These are phyloP conservation scores for Cheilosia vulpina DNA, from an alignment of 2,888 invertebrate genomes.

Conservation along the genomic window DNA sequence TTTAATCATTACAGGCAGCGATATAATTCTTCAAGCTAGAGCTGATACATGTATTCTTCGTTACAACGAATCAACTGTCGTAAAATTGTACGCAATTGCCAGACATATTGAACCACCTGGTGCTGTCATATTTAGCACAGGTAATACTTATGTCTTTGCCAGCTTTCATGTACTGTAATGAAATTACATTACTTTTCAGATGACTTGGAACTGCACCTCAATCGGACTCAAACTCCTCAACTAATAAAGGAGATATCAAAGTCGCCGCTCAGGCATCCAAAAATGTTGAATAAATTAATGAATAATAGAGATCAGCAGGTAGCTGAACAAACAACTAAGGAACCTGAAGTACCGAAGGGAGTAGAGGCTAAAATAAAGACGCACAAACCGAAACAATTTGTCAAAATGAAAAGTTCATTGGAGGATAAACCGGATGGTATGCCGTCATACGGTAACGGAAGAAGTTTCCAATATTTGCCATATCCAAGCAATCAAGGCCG, in stretches of 20 bases:
- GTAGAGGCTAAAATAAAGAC: slow-evolving; percentile 10
- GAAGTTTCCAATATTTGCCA: slow-evolving; percentile 57
- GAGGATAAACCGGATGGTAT: slow-evolving; percentile 45
- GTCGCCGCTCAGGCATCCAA: slow-evolving; percentile 82
- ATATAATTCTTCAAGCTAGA: slow-evolving; percentile 82
- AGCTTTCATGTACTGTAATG: not conserved
- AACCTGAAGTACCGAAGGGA: slow-evolving; percentile 46
- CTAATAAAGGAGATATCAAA: slow-evolving; percentile 78
- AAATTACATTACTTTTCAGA: slow-evolving; percentile 76
- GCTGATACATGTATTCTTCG: slow-evolving; percentile 88
- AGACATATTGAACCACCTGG: slow-evolving; percentile 89
- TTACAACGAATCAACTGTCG: slow-evolving; percentile 88
- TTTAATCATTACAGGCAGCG: slow-evolving; percentile 79
- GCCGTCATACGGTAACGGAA: slow-evolving; percentile 21
- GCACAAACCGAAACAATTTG: slow-evolving; percentile 29
- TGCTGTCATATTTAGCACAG: slow-evolving; percentile 88
- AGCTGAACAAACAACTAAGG: slow-evolving; percentile 60
- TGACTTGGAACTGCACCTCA: slow-evolving; percentile 82
- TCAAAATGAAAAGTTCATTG: slow-evolving; percentile 13
- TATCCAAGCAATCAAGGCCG: slow-evolving; percentile 57
- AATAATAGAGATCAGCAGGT: slow-evolving; percentile 79
- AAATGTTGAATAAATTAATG: slow-evolving; percentile 82
- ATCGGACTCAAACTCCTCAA: slow-evolving; percentile 83
- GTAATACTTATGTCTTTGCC: slow-evolving; percentile 80
- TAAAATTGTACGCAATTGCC: slow-evolving; percentile 86